Conservation (phyloP, 2,113 vertebrate species). For the Chloebia gouldiae region DNA sequence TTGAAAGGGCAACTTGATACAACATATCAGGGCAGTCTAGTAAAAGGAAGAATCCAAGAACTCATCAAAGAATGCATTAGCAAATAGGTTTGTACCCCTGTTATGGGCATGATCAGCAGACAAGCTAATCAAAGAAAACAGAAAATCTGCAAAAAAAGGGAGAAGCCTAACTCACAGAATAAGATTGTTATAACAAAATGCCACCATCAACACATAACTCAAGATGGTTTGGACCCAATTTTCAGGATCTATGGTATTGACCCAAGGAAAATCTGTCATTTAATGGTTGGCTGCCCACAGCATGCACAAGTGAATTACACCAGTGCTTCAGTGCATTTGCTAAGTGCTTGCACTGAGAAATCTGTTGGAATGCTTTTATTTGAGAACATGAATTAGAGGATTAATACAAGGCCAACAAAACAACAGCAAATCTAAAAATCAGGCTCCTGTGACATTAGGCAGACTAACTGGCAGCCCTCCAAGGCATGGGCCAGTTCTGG, state of each 20-base stretch:
- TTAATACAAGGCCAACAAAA: not conserved
- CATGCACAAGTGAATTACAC: conserved; percentile 41
- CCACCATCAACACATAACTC: conserved; percentile 27
- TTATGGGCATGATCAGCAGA: not conserved
- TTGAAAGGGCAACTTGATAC: not conserved
- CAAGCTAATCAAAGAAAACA: not conserved
- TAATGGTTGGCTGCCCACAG: conserved; percentile 45
- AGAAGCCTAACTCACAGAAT: not conserved
- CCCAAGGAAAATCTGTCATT: conserved; percentile 43
- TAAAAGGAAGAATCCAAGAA: not conserved
- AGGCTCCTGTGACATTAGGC: not conserved
- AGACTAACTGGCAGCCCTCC: not conserved
- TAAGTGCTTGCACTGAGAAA: conserved; percentile 29
- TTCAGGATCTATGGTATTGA: not conserved
- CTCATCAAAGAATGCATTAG: not conserved
- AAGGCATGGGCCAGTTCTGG: not conserved
- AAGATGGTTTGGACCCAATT: conserved; percentile 26
- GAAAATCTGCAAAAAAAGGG: not conserved
- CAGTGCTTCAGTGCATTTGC: conserved; percentile 2
- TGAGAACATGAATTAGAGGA: not conserved
- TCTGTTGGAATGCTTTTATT: not conserved
- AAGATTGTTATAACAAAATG: conserved; percentile 28
- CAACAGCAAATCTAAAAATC: conserved; percentile 3
- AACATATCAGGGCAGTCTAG: not conserved
- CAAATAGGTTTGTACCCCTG: not conserved